Conservation (phyloP, 2,113 vertebrate genomes). For the Theristicus caerulescens region DNA sequence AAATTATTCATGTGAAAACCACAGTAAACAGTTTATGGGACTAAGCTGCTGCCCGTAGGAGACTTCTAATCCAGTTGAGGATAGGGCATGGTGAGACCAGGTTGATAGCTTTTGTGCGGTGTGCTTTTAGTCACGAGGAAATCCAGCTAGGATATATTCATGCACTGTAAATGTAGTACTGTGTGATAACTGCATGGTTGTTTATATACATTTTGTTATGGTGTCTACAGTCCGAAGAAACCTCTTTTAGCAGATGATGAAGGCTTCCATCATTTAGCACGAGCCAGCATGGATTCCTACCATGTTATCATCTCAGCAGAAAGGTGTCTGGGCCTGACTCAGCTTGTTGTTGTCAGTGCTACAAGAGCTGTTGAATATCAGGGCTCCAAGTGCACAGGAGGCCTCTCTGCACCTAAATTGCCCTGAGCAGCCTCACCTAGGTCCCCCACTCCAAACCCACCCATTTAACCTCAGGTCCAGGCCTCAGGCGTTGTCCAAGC, state of each 20-base stretch:
- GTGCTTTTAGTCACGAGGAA: not conserved
- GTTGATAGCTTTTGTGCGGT: not conserved
- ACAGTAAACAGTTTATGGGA: not conserved
- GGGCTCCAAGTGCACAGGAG: not conserved
- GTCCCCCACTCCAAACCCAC: fast-evolving
- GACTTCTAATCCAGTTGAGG: not conserved
- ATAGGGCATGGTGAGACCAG: not conserved
- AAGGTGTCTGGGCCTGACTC: not conserved
- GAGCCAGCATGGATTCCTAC: fast-evolving
- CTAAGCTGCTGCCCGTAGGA: not conserved
- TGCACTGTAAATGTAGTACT: not conserved
- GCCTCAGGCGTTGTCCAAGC: fast-evolving
- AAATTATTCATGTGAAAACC: not conserved
- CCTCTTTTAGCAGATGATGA: not conserved
- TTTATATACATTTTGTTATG: fast-evolving
- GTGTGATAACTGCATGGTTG: not conserved
- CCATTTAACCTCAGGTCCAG: fast-evolving
- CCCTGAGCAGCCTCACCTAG: fast-evolving
- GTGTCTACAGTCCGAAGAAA: not conserved
- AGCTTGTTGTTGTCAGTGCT: fast-evolving
- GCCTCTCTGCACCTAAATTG: too few relatives aligned
- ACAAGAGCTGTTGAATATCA: not conserved
- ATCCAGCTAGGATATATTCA: not conserved
- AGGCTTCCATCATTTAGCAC: not conserved
- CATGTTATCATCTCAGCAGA: fast-evolving